Base-by-base conservation (phyloP, 2,113 vertebrate genomes). In the Corythornis cristatus region DNA sequence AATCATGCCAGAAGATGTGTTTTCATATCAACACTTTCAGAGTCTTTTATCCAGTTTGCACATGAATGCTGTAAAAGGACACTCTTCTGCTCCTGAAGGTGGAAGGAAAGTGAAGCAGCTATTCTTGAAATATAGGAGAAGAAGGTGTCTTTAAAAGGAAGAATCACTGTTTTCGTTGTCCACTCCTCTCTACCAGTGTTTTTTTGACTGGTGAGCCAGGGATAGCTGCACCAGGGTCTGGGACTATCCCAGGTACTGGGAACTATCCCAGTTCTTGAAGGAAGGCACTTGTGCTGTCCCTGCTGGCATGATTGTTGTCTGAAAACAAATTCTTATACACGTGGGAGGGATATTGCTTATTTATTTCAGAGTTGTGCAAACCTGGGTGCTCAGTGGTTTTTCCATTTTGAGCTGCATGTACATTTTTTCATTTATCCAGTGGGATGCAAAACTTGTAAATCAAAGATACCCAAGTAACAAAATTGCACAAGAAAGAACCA, bases 1-100 rank as follows among this genome's bases (percentile, higher is more conserved):
- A 94, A 66, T 62, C 12, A 12, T 46, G 57, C 70, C 62, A 90
- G 74, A 94, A 93, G 68, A 53, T 20, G 9, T 26, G 11, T 33
- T 78, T 40, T 45, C 16, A 16, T 25, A 58, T 26, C 19, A 20
- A 77, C 18, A 37, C 18, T 64, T 57, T 12, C 1, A 53, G 18
- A 37, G 0, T 1, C 23, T 90, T 93, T 37, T 71, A 90, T 18
- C 9, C 9, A 64, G 5, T 77, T 80, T 9, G 14, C 3, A 46
- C 4, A n/a, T 2, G 4, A 75, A 53, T n/a, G 28, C 31, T 71
- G n/a, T 61, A 21, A 48, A 67, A 89, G 22, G 19, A 60, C 11
- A 48, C 3, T 35, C 8, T 53, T 62, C 25, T 5, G 5, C 33
- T n/a, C 40, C 28, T 9, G 12, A 65, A 11, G 3, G 17, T 40